Evolutionary conservation across 2,888 invertebrate genomes (phyloP).

Genomic region (Minunthozetes semirufus): DNA sequence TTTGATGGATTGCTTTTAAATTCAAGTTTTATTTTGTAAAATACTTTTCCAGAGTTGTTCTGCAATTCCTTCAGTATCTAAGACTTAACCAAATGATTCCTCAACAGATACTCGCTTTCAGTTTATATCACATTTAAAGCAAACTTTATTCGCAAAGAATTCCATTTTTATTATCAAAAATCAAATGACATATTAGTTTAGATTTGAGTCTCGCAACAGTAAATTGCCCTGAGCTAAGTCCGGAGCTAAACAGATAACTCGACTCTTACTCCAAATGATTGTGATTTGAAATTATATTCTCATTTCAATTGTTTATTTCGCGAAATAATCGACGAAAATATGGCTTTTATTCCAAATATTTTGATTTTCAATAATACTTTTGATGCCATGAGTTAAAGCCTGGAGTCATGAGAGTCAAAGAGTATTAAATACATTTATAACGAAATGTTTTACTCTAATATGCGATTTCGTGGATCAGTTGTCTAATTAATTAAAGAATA

Average conservation of each 20-base stretch:
- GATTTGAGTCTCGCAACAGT: background rate
- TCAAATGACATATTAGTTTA: slow-evolving; percentile 22
- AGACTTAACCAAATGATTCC: background rate
- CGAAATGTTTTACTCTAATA: no score
- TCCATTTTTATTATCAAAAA: slow-evolving; percentile 15
- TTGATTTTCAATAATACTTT: background rate
- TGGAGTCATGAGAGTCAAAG: no score
- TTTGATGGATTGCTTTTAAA: slow-evolving; percentile 27
- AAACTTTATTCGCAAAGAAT: background rate
- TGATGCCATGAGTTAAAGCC: no score
- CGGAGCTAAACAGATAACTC: background rate
- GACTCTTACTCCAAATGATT: background rate
- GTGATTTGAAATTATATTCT: background rate
- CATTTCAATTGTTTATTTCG: slow-evolving; percentile 7
- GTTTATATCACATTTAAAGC: background rate
- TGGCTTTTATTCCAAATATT: background rate
- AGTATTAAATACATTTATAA: no score
- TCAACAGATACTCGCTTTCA: background rate
- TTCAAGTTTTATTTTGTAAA: slow-evolving; percentile 23
- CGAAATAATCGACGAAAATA: background rate
- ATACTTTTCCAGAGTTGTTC: background rate
- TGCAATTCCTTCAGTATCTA: background rate
- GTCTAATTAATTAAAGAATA: background rate
- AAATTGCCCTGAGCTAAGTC: background rate
- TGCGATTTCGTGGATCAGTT: background rate